Evolutionary conservation across 2,113 vertebrate species (phyloP).

Genomic region (Promerops cafer): DNA sequence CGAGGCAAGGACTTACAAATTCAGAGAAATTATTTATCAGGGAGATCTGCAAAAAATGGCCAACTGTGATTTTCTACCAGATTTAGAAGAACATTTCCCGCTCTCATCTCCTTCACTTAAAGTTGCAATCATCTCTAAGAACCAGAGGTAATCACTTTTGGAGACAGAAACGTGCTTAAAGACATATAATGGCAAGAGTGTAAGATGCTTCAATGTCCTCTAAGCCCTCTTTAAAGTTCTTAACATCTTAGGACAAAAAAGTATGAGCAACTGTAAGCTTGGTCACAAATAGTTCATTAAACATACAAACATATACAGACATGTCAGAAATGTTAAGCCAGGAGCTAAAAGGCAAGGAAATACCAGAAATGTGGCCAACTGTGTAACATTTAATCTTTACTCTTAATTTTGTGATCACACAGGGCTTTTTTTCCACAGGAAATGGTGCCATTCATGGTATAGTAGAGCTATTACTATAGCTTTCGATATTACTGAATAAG

Average conservation of each 20-base stretch:
- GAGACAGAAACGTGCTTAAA: neutral
- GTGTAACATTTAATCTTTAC: neutral
- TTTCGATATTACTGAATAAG: constrained; percentile 3
- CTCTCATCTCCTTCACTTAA: neutral
- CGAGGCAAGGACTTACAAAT: neutral
- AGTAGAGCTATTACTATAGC: neutral
- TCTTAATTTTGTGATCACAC: neutral
- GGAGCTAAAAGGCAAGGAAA: neutral
- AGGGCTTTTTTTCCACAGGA: neutral
- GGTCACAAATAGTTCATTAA: neutral
- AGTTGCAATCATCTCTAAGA: neutral
- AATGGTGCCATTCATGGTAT: neutral
- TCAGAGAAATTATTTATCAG: neutral
- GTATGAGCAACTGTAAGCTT: neutral
- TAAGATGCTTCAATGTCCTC: neutral
- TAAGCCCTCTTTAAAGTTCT: neutral
- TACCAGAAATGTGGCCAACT: neutral
- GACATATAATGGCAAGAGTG: neutral
- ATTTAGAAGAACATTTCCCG: neutral
- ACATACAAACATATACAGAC: neutral
- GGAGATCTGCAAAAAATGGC: neutral
- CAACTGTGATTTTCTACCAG: neutral
- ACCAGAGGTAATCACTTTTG: neutral
- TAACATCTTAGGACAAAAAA: neutral
- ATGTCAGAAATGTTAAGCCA: neutral